These are phyloP conservation scores for Chymomyza fuscimana DNA, from an alignment of 2,888 invertebrate species.

Conservation along the genomic window DNA sequence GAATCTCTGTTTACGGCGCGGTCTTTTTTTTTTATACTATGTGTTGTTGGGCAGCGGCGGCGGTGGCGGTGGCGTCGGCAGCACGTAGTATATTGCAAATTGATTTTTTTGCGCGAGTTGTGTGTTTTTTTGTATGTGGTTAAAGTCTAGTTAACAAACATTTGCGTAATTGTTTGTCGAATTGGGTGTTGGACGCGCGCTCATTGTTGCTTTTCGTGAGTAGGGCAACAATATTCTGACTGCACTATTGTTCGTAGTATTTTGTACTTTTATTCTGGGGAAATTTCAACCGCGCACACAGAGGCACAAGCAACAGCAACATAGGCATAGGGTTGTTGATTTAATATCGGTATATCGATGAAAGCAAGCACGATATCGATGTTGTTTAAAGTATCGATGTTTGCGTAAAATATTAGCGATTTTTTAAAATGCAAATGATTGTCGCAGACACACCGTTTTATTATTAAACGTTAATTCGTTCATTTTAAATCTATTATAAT, in stretches of 20 bases:
- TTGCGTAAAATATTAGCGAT: too few species aligned
- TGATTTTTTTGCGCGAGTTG: background rate
- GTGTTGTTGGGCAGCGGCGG: background rate
- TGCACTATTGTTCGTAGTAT: background rate
- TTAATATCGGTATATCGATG: background rate
- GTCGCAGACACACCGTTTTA: too few species aligned
- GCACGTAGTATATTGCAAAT: background rate
- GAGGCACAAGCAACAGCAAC: background rate
- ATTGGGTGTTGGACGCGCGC: background rate
- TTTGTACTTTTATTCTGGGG: background rate
- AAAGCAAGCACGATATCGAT: too few species aligned
- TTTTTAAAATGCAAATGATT: too few species aligned
- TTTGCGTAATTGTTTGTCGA: background rate
- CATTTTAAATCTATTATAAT: too few species aligned
- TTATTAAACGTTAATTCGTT: too few species aligned
- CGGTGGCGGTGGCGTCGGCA: background rate
- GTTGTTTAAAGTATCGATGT: background rate
- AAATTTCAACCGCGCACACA: background rate
- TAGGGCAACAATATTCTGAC: background rate
- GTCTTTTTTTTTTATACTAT: background rate
- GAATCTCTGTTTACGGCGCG: background rate
- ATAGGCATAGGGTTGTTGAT: background rate
- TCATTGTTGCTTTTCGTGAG: background rate
- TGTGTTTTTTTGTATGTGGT: background rate
- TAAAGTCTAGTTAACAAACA: background rate